phyloP scores from a whole-genome alignment of 2,113 vertebrate species.

The Nesoenas mayeri region DNA sequence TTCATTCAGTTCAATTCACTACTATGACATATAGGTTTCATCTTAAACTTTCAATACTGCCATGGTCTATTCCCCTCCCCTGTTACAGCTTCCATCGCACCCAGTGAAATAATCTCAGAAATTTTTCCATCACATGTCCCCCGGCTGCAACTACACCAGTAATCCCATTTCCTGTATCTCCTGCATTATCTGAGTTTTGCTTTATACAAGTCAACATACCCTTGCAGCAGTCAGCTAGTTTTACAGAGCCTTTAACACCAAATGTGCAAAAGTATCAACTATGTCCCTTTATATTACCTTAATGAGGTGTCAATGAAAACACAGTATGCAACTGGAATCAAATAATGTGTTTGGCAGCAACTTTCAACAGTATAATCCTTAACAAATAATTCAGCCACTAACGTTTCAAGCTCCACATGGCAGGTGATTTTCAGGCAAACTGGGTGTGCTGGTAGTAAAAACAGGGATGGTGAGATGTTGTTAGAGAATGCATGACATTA shows the following conservation, averaged over 20 bases:
- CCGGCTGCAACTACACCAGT: neutral
- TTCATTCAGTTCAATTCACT: neutral
- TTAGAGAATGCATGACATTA: neutral
- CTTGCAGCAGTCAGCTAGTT: neutral
- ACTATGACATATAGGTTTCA: neutral
- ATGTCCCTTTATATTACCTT: neutral
- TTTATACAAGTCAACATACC: neutral
- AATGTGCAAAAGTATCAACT: neutral
- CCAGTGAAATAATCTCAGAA: neutral
- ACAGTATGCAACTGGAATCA: neutral
- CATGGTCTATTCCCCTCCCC: neutral
- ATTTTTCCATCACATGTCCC: neutral
- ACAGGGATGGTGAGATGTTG: neutral
- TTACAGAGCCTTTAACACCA: neutral
- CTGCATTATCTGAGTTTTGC: neutral
- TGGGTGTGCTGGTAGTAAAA: neutral
- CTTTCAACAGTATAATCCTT: neutral
- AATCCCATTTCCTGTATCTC: neutral
- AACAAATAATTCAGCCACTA: neutral
- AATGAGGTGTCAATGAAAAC: neutral
- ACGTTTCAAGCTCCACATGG: neutral
- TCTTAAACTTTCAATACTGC: neutral
- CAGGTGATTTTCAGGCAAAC: neutral
- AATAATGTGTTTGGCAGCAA: neutral
- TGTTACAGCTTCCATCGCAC: neutral